Conservation (phyloP, 2,113 vertebrate genomes). For the Oriolus oriolus region DNA sequence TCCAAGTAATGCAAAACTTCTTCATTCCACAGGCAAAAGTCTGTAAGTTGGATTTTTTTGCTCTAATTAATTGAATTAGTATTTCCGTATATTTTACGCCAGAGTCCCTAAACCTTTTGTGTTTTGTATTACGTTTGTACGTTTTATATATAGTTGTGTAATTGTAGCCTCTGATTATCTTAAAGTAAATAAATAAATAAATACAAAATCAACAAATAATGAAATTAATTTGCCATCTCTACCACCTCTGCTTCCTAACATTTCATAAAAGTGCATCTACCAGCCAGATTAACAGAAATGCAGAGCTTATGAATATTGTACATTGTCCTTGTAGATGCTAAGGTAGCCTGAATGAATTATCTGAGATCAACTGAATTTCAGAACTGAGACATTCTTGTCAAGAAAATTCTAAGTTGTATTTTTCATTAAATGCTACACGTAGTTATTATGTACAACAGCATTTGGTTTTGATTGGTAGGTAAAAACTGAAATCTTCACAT, state of each 20-base stretch:
- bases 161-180: neutral
- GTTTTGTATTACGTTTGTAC: neutral
- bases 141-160: neutral
- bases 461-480: neutral
- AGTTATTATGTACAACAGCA: neutral
- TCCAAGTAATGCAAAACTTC: constrained; percentile 77
- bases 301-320: neutral
- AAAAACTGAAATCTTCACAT: neutral
- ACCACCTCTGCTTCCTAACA: neutral
- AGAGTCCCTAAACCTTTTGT: neutral
- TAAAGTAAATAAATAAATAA: neutral
- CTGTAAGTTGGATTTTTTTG: constrained; percentile 74
- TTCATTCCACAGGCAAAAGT: constrained; percentile 85
- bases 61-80: neutral
- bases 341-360: neutral
- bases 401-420: neutral
- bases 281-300: neutral
- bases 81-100: neutral
- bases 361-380: neutral
- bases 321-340: neutral
- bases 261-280: neutral
- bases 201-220: neutral
- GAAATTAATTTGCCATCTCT: neutral
- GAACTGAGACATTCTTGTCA: neutral
- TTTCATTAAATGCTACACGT: neutral